phyloP scores from a whole-genome alignment of 2,797 vertebrate genomes.

The Hemitrygon akajei region DNA sequence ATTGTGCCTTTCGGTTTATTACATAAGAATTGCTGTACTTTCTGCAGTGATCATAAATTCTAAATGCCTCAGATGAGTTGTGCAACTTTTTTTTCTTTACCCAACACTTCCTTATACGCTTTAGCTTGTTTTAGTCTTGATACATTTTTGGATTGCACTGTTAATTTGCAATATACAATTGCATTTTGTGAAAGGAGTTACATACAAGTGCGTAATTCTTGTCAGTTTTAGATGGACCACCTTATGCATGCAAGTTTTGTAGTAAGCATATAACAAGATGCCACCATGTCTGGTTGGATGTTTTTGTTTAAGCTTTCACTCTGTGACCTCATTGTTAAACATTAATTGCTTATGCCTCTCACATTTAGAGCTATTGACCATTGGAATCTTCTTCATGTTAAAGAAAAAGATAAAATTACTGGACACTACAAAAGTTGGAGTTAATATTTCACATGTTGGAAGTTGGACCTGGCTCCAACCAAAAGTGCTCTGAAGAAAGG shows the following conservation, averaged over 20 bases:
- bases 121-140: background rate
- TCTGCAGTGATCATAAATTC: slow-evolving; percentile 24
- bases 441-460: background rate
- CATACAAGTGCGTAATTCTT: background rate
- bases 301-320: background rate
- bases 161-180: background rate
- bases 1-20: slow-evolving; percentile 63
- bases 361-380: background rate
- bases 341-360: background rate
- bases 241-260: background rate
- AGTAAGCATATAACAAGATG: background rate
- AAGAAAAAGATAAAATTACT: background rate
- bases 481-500: background rate
- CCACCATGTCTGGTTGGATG: background rate
- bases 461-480: background rate
- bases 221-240: no score
- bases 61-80: slow-evolving; percentile 1
- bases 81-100: background rate
- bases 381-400: background rate
- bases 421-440: background rate
- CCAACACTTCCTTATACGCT: background rate
- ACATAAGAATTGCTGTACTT: slow-evolving; percentile 27
- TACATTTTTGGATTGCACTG: background rate
- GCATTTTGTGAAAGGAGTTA: background rate
- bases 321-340: background rate